Percentiles rank a stretch among this genome's conserved stretches.
These are phyloP conservation scores for Pachyramphus minor DNA, from an alignment of 2,113 vertebrate species.

Conservation along the genomic window DNA sequence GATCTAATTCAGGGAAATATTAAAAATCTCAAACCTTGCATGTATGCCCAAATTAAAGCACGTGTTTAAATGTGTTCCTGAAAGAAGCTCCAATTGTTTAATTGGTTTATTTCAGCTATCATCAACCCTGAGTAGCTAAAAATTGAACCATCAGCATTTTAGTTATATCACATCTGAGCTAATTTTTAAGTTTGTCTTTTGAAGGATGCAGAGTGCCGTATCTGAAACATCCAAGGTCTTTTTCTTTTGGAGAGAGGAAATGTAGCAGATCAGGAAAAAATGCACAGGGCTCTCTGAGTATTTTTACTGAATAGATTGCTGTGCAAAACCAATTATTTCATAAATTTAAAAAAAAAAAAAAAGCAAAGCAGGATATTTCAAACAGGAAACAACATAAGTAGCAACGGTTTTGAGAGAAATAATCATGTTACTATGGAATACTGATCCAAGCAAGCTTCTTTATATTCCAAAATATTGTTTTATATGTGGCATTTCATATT, in stretches of 20 bases:
- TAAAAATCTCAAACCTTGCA: background rate
- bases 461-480: conserved; percentile 47
- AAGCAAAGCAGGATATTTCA: conserved; percentile 63
- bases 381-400: conserved; percentile 44
- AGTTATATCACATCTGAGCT: conserved; percentile 25
- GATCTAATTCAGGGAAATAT: background rate
- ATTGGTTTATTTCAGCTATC: background rate
- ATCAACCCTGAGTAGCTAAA: background rate
- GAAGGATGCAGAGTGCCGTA: background rate
- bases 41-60: background rate
- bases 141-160: conserved; percentile 38
- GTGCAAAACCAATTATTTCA: conserved; percentile 53
- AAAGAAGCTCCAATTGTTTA: background rate
- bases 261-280: conserved; percentile 20
- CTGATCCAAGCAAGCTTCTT: conserved; percentile 40
- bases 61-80: background rate
- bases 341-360: conserved; percentile 44
- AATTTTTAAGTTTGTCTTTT: conserved; percentile 46
- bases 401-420: conserved; percentile 42
- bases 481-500: conserved; percentile 31
- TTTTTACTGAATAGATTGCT: conserved; percentile 8
- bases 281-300: conserved; percentile 15
- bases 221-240: conserved; percentile 34
- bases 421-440: conserved; percentile 46
- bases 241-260: conserved; percentile 15